Percentiles rank a stretch among this genome's conserved stretches.
phyloP scores from a whole-genome alignment of 1,140 invertebrate genomes.

The Drosophila rhopaloa region DNA sequence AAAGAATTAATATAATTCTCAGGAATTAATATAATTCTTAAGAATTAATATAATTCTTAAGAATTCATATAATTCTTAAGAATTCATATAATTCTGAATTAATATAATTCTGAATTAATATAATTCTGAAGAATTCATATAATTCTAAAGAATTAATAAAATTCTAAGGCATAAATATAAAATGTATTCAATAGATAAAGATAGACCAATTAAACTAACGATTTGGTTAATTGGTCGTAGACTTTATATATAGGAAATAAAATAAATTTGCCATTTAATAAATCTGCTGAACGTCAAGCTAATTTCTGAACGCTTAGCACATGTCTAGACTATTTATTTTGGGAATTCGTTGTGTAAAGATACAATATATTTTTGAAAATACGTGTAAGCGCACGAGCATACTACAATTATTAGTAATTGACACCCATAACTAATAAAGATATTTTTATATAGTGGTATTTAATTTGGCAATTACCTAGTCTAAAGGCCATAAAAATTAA shows the following conservation, averaged over 20 bases:
- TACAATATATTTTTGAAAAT: slow-evolving; percentile 14
- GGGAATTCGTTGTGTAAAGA: slow-evolving; percentile 21
- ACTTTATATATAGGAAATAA: slow-evolving; percentile 30
- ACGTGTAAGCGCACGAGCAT: slow-evolving; percentile 4
- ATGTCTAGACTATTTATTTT: slow-evolving; percentile 46
- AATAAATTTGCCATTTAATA: slow-evolving; percentile 41
- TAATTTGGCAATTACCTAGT: slow-evolving; percentile 5
- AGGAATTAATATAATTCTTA: no score
- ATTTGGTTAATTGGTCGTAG: slow-evolving; percentile 12
- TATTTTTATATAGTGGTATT: background rate
- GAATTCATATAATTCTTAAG: no score
- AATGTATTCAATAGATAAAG: no score
- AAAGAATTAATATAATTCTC: no score
- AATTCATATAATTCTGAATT: no score
- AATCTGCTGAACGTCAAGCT: slow-evolving; percentile 23
- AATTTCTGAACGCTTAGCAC: slow-evolving; percentile 19
- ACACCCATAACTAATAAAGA: slow-evolving; percentile 25
- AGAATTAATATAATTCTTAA: no score
- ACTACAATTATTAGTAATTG: slow-evolving; percentile 23
- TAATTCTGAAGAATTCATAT: no score
- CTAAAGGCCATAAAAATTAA: background rate
- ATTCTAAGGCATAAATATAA: no score
- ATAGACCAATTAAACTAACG: background rate
- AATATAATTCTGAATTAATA: no score
- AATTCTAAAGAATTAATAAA: no score